Base-by-base conservation (phyloP, 2,797 vertebrate species). In the Fistularia commersonii region DNA sequence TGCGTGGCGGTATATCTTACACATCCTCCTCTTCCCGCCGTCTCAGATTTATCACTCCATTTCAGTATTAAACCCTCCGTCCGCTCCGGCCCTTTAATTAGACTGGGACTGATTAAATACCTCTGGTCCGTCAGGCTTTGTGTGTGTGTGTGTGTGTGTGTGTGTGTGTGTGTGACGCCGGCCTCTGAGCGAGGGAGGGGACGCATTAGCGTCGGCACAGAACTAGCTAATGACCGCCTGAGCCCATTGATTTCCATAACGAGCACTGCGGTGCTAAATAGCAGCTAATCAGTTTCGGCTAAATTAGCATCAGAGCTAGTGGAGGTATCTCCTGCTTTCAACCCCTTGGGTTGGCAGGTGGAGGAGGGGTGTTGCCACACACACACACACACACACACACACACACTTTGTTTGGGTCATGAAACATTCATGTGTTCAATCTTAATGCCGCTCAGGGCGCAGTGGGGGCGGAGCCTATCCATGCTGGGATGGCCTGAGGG, bases 71-170 rank as follows among this genome's bases (percentile, higher is more conserved):
- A 86, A 79, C 66, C 72, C 62, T 61, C 73, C 83, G 72, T 79
- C 64, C 65, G 61, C 70, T 62, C 72, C 67, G 75, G 71, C 72
- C 79, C 86, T 89, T 90, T 89, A 88, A 89, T 90, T 89, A 89
- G 70, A 72, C 64, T 32, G 48, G 73, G 69, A 81, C 85, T 88
- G 82, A 90, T 90, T 87, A 86, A 88, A 74, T 81, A 73, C 66
- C 68, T 78, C 66, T 70, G 71, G 67, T 81, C 45, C 36, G 62
- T 45, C 48, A 5, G 45, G n/a, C n/a, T 48, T 37, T 53, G 44
- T 43, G 53, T 52, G 53, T 56, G 61, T 53, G 47, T 15, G 47
- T 33, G 51, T 58, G 40, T 15, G 32, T 1, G 6, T 23, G 42
- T 45, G 31, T 11, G 39, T 53, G 46, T 54, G 53, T 41, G 8